Evolutionary conservation across 2,113 vertebrate genomes (phyloP), one percentile per base, ranked within the genome.

Genomic region (Morone saxatilis): DNA sequence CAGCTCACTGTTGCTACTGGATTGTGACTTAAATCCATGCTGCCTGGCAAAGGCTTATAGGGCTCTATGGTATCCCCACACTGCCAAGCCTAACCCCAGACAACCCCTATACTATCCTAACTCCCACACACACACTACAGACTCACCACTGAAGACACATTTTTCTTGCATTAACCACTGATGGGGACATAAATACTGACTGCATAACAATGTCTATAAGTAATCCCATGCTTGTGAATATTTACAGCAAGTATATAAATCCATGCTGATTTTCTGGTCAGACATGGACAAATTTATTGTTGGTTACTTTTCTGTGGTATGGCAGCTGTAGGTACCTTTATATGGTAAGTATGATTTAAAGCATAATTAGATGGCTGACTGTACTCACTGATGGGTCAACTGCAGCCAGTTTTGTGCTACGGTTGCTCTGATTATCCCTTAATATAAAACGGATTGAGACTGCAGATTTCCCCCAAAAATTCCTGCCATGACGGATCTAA

Each of bases 11-110:
- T 72, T 78, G 38, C 81, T 72, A 38, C 78, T 78, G 76, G 78
- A 83, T 77, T 78, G 66, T 53, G 62, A 78, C 61, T 76, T 47
- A 63, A 84, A 88, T 71, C 84, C 57, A 43, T 72, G 79, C 56
- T 50, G 53, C 41, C 57, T 12, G 22, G 40, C 2, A 5, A 45
- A 79, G 74, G 73, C 54, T 85, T 81, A 83, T 4, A 53, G n/a
- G 19, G 40, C 43, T 86, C 68, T 78, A 12, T 57, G 78, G 79
- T 54, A 84, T 68, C 57, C 12, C 22, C 61, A 67, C 47, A 38
- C 54, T 68, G 71, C 40, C 60, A 38, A 19, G 50, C 47, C 41
- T 12, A 47, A 80, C 72, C 66, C 75, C 25, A 79, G 61, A 85
- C 56, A 79, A 82, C 57, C 53, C 40, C 17, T 4, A 31, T 31